Base-by-base conservation (phyloP, 2,888 invertebrate genomes). In the Harpalus rufipes region DNA sequence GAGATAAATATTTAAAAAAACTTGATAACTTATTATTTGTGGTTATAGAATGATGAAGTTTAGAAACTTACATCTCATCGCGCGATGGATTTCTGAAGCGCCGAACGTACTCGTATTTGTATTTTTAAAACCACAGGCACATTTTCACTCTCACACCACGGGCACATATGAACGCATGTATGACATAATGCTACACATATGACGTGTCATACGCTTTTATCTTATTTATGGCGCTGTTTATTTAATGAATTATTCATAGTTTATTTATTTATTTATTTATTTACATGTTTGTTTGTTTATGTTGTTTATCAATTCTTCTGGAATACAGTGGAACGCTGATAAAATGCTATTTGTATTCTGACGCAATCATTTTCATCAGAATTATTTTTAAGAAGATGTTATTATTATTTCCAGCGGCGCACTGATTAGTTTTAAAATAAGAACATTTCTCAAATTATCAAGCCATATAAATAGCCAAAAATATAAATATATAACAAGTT, bases 221-320 rank as follows among this genome's bases (percentile, higher is more conserved):
- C 78, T 78, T 78, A 78, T 78, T 74, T 78, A 78, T 78, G 78
- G 78, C 59, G 58, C 78, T 58, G 78, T 78, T 78, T 78, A 58
- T 78, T 78, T 78, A 78, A 78, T 78, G 78, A 56, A 78, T 78
- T 78, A 78, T 78, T 78, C 78, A 78, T 78, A 78, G 78, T 78
- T 78, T 78, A 78, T 78, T 78, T 78, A 39, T 78, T 78, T 78
- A 78, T 78, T 78, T 78, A 78, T 78, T 78, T 63, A 63, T 63
- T 41, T 78, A 44, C 44, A 39, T 44, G 76, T 76, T 51, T 78
- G 78, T 78, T 78, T 56, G 78, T 78, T 78, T 78, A 78, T 74
- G 72, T 74, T 74, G 72, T 74, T 74, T 74, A 74, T 25, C 44
- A 74, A 44, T 74, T 18, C 72, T 74, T 44, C 44, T 74, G 16